Evolutionary conservation across 1,140 invertebrate species (phyloP).

Genomic region (Leguminivora glycinivorella): DNA sequence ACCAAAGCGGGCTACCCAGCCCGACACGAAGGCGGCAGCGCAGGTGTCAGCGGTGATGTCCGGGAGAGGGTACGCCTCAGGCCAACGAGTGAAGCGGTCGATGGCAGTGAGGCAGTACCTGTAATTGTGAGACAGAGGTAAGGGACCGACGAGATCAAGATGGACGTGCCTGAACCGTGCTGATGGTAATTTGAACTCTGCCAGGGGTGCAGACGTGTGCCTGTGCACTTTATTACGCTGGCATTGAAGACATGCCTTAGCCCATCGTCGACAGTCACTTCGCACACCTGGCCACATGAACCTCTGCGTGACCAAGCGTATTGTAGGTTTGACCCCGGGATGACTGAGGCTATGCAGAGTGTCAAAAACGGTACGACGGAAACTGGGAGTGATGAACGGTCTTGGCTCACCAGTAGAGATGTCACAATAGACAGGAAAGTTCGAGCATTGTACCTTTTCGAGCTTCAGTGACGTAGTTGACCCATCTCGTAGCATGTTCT

Average conservation of each 20-base stretch:
- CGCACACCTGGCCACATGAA: conserved; percentile 63
- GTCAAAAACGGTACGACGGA: not conserved
- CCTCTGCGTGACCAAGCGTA: conserved; percentile 41
- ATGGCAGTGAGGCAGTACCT: conserved; percentile 63
- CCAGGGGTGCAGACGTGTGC: conserved; percentile 17
- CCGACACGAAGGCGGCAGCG: conserved; percentile 43
- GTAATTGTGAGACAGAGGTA: conserved; percentile 51
- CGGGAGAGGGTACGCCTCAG: conserved; percentile 55
- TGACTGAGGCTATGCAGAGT: conserved; percentile 54
- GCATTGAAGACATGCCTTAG: conserved; percentile 44
- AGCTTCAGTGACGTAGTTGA: conserved; percentile 25
- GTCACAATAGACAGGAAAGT: not conserved
- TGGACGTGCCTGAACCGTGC: conserved; percentile 38
- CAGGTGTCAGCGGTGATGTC: conserved; percentile 53
- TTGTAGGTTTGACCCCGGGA: conserved; percentile 39
- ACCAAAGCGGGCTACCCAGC: conserved; percentile 41
- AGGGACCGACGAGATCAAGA: conserved; percentile 51
- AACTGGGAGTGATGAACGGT: not conserved
- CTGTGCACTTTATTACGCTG: conserved; percentile 38
- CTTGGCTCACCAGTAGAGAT: not conserved
- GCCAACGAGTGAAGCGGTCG: conserved; percentile 70
- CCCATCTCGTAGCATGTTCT: not conserved
- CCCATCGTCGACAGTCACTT: conserved; percentile 47
- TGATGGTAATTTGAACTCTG: not conserved
- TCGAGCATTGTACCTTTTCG: conserved; percentile 7